Percentiles rank a stretch among this genome's conserved stretches.
Conservation (phyloP, 2,797 vertebrate species). For the Etheostoma nigrum region DNA sequence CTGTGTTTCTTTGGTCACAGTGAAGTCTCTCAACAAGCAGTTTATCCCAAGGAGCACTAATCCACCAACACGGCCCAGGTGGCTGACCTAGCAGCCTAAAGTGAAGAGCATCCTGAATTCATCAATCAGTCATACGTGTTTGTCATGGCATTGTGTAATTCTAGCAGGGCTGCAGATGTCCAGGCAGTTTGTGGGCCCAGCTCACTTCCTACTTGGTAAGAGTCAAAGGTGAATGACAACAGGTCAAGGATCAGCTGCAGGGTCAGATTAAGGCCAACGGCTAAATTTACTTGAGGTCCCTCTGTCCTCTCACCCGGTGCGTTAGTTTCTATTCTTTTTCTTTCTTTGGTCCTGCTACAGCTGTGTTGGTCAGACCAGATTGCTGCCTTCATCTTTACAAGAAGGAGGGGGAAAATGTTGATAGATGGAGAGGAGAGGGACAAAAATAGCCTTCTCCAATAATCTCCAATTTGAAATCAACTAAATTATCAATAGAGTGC, state of each 20-base stretch:
- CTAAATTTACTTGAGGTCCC: conserved; percentile 42
- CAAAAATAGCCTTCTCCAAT: not conserved
- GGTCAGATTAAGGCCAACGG: conserved; percentile 49
- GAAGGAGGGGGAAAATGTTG: not conserved
- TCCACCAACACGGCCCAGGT: conserved; percentile 38
- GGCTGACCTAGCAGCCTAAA: conserved; percentile 33
- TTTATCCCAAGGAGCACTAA: conserved; percentile 9
- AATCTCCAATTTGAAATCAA: not conserved
- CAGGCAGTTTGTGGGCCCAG: conserved; percentile 53
- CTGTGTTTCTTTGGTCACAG: not conserved
- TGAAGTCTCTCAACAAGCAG: not conserved
- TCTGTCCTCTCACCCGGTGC: conserved; percentile 33
- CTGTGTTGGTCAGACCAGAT: conserved; percentile 18
- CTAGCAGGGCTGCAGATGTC: conserved; percentile 63
- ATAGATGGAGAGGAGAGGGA: conserved; percentile 1
- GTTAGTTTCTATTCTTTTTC: conserved; percentile 41
- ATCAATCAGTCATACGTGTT: conserved; percentile 48
- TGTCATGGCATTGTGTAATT: conserved; percentile 53
- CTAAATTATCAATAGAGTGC: not conserved
- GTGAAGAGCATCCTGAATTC: conserved; percentile 23
- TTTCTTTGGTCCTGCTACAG: conserved; percentile 20
- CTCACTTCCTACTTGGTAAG: conserved; percentile 55
- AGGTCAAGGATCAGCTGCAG: conserved; percentile 55
- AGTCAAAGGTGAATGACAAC: conserved; percentile 68
- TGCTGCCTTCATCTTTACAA: conserved; percentile 17